Conservation (phyloP, 2,888 invertebrate genomes). For the Meiosimyza decipiens region DNA sequence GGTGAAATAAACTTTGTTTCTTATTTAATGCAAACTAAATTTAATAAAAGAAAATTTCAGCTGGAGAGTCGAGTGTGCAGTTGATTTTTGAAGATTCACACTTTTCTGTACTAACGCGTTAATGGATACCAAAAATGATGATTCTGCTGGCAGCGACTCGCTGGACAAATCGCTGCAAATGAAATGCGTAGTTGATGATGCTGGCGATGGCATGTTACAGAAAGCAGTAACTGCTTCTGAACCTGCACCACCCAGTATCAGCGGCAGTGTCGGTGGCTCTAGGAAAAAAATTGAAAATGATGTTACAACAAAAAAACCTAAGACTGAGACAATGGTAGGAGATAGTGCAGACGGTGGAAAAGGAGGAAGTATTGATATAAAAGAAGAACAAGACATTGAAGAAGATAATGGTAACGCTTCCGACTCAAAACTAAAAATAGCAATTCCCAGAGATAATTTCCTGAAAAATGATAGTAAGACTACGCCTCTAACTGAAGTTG, state of each 20-base stretch:
- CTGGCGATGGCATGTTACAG: constrained; percentile 50
- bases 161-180: constrained; percentile 61
- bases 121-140: constrained; percentile 61
- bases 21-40: background rate
- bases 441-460: no score
- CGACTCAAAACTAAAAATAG: background rate
- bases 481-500: background rate
- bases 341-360: constrained; percentile 21
- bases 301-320: constrained; percentile 42
- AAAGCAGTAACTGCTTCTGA: constrained; percentile 40
- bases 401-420: background rate
- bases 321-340: constrained; percentile 49
- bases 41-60: background rate
- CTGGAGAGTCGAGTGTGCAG: background rate
- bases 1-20: no score
- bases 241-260: constrained; percentile 42
- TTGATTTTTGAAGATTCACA: background rate
- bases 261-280: constrained; percentile 48
- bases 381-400: constrained; percentile 1
- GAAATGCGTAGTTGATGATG: constrained; percentile 58
- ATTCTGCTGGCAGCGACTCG: constrained; percentile 61
- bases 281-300: constrained; percentile 35
- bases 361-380: constrained; percentile 23
- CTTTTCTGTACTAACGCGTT: constrained; percentile 6
- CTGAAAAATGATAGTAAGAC: no score